Evolutionary conservation across 2,888 invertebrate genomes (phyloP), one percentile per base, ranked within the genome.

Genomic region (Furcula furcula): DNA sequence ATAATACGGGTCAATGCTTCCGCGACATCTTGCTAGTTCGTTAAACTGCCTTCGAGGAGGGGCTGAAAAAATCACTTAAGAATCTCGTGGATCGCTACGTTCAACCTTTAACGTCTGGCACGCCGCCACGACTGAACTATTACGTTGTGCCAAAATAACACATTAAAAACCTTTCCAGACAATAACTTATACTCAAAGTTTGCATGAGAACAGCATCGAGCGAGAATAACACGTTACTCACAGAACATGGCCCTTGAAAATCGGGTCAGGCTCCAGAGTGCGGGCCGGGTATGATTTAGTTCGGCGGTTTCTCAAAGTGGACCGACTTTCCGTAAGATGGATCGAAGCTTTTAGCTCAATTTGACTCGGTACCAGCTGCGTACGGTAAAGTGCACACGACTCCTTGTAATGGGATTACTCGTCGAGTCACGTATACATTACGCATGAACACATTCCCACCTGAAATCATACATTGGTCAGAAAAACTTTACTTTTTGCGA

Each of bases 301-400:
- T 76, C 72, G 68, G 69, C 55, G 74, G 70, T 76, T 76, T 73
- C 73, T 76, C 71, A 72, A 76, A 80, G 76, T 81, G 75, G 73
- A 78, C 78, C 63, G 76, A 78, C 75, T 78, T 76, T 66, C 59
- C 59, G 59, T 68, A 78, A 83, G 81, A 84, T 79, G 78, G 79
- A 82, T 82, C 73, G 80, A 78, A 70, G 82, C 83, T 84, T 84
- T 85, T 83, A 84, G 77, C 70, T 76, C 78, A 76, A 80, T 80
- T 77, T 76, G 69, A 71, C 68, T 71, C 60, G 40, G 49, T 64
- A 61, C 46, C 74, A 76, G 77, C 72, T 78, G 74, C 66, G 72
- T 71, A 73, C 69, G 62, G 64, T 65, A 57, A 71, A 73, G 65
- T 71, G 70, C 72, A 62, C 60, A 59, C 54, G 52, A 46, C 29